Base-by-base conservation (phyloP, 1,140 invertebrate species). In the Eriosoma lanigerum region DNA sequence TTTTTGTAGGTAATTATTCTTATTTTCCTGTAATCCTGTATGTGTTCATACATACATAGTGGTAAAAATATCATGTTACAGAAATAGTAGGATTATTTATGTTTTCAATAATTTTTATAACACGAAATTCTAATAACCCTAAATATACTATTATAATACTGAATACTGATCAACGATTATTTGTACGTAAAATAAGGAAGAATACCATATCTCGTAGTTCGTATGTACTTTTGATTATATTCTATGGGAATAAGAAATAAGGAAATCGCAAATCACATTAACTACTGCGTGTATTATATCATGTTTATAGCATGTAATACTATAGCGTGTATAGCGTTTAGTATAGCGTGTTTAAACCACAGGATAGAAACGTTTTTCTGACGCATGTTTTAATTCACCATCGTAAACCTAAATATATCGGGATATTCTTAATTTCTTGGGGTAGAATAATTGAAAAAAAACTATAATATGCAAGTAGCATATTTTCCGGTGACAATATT, bases 291-390 rank as follows among this genome's bases (percentile, higher is more conserved):
- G n/a, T n/a, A n/a, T n/a, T n/a, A n/a, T n/a, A n/a, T n/a, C n/a
- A n/a, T n/a, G n/a, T n/a, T n/a, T n/a, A n/a, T n/a, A n/a, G n/a
- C n/a, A n/a, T n/a, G n/a, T n/a, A n/a, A n/a, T n/a, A n/a, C n/a
- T n/a, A n/a, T n/a, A n/a, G 8, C 32, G 32, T 38, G 8, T 38
- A 38, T 38, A 38, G n/a, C 32, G 32, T 4, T 3, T 38, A 38
- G 32, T 38, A 68, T 48, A 48, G 66, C 44, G 66, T 68, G 66
- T 68, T n/a, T 17, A 19, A 38, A 9, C 15, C 46, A 13, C 13
- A 13, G 44, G 21, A 68, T 17, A 72, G 8, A 72, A 72, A 52
- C 68, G 68, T 72, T 72, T 72, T 72, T 52, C 46, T 52, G 26
- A 72, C 68, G 26, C 26, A n/a, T 50, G 24, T 52, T 72, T 32